phyloP scores from a whole-genome alignment of 2,113 vertebrate species.

The Pedetes capensis region DNA sequence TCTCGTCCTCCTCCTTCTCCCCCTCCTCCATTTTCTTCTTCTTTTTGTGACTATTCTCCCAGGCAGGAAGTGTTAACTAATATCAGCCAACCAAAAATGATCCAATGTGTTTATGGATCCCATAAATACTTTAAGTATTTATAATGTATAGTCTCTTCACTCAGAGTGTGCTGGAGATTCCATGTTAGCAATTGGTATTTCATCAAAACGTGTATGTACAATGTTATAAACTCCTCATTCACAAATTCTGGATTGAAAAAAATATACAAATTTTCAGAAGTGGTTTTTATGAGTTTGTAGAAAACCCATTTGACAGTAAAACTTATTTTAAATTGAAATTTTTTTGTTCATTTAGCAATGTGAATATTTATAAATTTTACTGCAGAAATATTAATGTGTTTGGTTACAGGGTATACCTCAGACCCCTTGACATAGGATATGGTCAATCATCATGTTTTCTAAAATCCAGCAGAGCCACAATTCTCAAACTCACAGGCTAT shows the following conservation, averaged over 20 bases:
- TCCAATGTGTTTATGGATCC: neutral
- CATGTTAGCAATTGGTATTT: neutral
- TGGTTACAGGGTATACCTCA: neutral
- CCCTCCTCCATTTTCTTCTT: neutral
- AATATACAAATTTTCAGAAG: neutral
- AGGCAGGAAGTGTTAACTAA: neutral
- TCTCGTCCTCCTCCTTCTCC: neutral
- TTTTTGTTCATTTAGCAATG: neutral
- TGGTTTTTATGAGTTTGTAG: conserved; percentile 1
- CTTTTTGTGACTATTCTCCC: neutral
- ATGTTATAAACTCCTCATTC: neutral
- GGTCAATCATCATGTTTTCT: neutral
- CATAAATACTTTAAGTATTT: neutral
- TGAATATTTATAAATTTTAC: conserved; percentile 32
- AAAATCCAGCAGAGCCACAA: neutral
- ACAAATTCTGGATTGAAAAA: neutral
- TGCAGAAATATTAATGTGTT: neutral
- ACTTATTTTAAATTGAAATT: neutral
- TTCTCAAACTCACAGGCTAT: neutral
- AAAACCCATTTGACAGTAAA: conserved; percentile 28
- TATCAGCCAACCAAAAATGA: neutral
- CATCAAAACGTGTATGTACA: neutral
- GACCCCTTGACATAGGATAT: neutral
- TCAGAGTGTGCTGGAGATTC: neutral
- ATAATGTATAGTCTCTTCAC: neutral